phyloP scores from a whole-genome alignment of 2,888 invertebrate genomes.

The Tiliacea citrago region DNA sequence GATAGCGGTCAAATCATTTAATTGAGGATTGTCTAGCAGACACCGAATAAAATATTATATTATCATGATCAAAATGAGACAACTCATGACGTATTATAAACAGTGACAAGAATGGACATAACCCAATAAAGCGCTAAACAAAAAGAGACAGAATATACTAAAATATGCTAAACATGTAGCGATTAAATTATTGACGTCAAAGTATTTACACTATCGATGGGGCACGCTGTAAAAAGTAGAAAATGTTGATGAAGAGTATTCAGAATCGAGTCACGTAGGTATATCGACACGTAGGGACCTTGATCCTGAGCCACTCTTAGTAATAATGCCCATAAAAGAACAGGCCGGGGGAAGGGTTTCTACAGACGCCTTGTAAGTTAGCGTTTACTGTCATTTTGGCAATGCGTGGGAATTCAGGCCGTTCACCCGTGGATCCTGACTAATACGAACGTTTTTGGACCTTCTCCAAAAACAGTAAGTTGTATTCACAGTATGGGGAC shows the following conservation, averaged over 20 bases:
- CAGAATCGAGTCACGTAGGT: slow-evolving; percentile 66
- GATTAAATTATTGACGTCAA: slow-evolving; percentile 59
- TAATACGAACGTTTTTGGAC: slow-evolving; percentile 79
- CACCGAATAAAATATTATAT: slow-evolving; percentile 11
- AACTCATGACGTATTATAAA: slow-evolving; percentile 28
- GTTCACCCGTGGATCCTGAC: slow-evolving; percentile 83
- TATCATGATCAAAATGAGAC: slow-evolving; percentile 15
- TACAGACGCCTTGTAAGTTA: slow-evolving; percentile 70
- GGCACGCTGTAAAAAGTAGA: slow-evolving; percentile 53
- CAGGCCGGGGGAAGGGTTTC: slow-evolving; percentile 63
- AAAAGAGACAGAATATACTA: slow-evolving; percentile 51
- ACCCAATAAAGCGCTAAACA: slow-evolving; percentile 38
- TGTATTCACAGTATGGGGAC: slow-evolving; percentile 61
- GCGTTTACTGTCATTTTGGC: slow-evolving; percentile 68
- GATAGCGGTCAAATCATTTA: neutral
- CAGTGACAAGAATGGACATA: slow-evolving; percentile 37
- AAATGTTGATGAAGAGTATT: slow-evolving; percentile 63
- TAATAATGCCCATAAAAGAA: slow-evolving; percentile 76
- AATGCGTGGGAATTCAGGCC: slow-evolving; percentile 83
- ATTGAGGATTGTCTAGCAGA: slow-evolving; percentile 10
- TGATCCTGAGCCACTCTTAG: slow-evolving; percentile 71
- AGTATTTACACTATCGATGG: slow-evolving; percentile 51
- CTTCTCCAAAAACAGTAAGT: slow-evolving; percentile 82
- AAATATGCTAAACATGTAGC: slow-evolving; percentile 55
- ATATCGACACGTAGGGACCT: slow-evolving; percentile 61